Conservation (phyloP, 2,888 invertebrate genomes). For the Acleris laterana region DNA sequence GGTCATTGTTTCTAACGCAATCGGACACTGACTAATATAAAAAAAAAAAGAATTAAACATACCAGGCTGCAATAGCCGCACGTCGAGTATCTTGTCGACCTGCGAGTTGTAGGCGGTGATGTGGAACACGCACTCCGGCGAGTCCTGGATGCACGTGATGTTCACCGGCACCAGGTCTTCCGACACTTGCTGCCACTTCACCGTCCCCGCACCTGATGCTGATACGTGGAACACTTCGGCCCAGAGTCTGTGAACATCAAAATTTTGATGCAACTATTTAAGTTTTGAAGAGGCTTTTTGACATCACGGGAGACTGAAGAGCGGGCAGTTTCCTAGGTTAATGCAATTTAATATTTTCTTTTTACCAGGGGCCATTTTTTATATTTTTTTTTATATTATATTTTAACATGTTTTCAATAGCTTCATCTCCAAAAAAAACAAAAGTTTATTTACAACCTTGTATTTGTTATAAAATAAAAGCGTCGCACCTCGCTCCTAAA, state of each 20-base stretch:
- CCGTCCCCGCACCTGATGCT: slow-evolving; percentile 95
- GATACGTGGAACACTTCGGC: slow-evolving; percentile 99
- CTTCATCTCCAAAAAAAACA: too few relatives aligned
- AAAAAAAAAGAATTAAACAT: slow-evolving; percentile 32
- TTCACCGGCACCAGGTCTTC: slow-evolving; percentile 99
- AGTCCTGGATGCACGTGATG: slow-evolving; percentile 98
- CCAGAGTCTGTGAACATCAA: slow-evolving; percentile 91
- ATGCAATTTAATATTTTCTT: too few relatives aligned
- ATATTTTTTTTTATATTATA: too few relatives aligned
- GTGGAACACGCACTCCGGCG: slow-evolving; percentile 98
- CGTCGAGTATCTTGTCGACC: slow-evolving; percentile 99
- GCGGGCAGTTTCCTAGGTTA: too few relatives aligned
- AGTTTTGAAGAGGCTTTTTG: too few relatives aligned
- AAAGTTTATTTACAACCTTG: too few relatives aligned
- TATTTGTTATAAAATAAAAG: too few relatives aligned
- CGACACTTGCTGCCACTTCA: slow-evolving; percentile 98
- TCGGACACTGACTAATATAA: neutral
- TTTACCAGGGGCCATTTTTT: too few relatives aligned
- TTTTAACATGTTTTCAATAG: too few relatives aligned
- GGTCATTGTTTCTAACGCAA: neutral
- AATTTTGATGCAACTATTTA: neutral
- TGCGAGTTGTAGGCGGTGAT: slow-evolving; percentile 99
- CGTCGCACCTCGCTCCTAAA: too few relatives aligned
- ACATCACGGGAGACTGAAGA: too few relatives aligned
- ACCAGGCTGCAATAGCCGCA: slow-evolving; percentile 98